These are phyloP conservation scores for Peromyscus melanophrys DNA, from an alignment of 2,797 vertebrate species.

Conservation along the genomic window DNA sequence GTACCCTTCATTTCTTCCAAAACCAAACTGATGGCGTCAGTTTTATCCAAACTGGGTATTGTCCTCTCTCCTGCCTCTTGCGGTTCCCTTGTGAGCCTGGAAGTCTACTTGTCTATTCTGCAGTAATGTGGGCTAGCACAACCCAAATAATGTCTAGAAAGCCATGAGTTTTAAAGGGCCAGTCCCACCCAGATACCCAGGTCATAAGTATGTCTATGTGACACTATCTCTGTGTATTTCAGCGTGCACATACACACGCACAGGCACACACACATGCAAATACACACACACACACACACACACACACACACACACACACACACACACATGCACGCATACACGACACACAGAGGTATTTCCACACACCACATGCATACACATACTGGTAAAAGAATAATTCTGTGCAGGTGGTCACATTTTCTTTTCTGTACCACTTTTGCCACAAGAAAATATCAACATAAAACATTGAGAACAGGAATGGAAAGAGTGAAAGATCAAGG, in stretches of 20 bases:
- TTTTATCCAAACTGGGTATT: conserved; percentile 34
- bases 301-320: conserved; percentile 55
- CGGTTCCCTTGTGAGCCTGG: conserved; percentile 83
- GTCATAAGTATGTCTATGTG: conserved; percentile 81
- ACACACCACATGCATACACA: conserved; percentile 42
- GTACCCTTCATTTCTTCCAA: conserved; percentile 68
- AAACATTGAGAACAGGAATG: conserved; percentile 86
- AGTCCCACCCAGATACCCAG: conserved; percentile 84
- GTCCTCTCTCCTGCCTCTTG: conserved; percentile 62
- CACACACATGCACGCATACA: conserved; percentile 64
- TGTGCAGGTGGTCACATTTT: conserved; percentile 89
- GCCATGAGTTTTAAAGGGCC: conserved; percentile 88
- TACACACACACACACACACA: conserved; percentile 48
- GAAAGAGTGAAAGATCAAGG: conserved; percentile 87
- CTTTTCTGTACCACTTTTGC: conserved; percentile 90
- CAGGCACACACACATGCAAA: conserved; percentile 67
- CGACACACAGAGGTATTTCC: conserved; percentile 78
- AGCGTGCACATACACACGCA: conserved; percentile 46
- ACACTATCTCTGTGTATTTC: conserved; percentile 84
- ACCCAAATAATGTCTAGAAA: conserved; percentile 88
- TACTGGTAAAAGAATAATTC: conserved; percentile 81
- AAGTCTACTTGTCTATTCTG: conserved; percentile 86
- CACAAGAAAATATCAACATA: conserved; percentile 89
- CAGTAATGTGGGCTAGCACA: conserved; percentile 80
- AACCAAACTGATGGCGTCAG: conserved; percentile 62